Base-by-base conservation (phyloP, 2,113 vertebrate genomes). In the Colinus virginianus region DNA sequence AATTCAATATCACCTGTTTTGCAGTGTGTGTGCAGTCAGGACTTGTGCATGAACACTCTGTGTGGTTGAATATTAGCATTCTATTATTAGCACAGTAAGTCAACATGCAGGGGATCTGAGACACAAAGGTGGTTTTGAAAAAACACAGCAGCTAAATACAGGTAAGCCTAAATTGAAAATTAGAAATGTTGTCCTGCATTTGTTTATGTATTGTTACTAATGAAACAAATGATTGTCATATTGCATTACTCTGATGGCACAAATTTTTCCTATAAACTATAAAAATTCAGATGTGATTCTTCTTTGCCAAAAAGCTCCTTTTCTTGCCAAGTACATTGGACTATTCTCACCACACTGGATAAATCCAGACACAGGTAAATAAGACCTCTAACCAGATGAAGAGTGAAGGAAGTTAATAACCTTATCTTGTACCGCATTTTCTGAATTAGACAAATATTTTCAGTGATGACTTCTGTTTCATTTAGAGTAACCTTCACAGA, bases 221-320 rank as follows among this genome's bases (percentile, higher is more conserved):
- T 53, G 67, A 87, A 90, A 45, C 49, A 66, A 40, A 69, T 76
- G 76, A 84, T 72, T 1, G 84, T 83, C 78, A 34, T n/a, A 34
- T 79, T 87, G 51, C 49, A 82, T 26, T 91, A 55, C 22, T 32
- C 45, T 79, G 81, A 77, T 91, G 84, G 87, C 40, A 93, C 75
- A 94, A 38, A 32, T 85, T 95, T 91, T 90, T 49, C 90, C 90
- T 62, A 36, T 70, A 87, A 94, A 68, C 77, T 94, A 64, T 63
- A 70, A 45, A 90, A 93, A 94, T 74, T 67, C 71, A 95, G 90
- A 92, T 85, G 78, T 2, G 4, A 63, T 59, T 21, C 23, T 79
- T 42, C 56, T 77, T 76, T 95, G 84, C 87, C 82, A 94, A 84
- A 87, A 67, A 16, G 6, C n/a, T 91, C 55, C 11, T 21, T 63